phyloP scores from a whole-genome alignment of 2,113 vertebrate species.

The Progne subis region DNA sequence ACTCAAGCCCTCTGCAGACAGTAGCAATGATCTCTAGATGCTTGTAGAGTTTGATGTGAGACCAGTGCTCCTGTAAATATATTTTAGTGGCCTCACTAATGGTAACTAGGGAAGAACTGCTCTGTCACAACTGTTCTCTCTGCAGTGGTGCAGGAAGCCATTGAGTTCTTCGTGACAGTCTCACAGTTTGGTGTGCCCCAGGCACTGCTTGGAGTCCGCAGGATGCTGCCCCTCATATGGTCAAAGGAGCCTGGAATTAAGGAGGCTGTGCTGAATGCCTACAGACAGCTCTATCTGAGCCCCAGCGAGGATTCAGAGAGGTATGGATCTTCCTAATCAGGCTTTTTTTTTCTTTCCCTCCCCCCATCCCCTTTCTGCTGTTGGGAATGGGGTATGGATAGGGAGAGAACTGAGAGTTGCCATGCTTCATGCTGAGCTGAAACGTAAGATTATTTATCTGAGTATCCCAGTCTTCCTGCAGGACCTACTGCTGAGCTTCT shows the following conservation, averaged over 20 bases:
- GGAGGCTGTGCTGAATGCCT: slow-evolving; percentile 92
- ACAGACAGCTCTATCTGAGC: slow-evolving; percentile 87
- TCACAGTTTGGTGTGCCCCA: slow-evolving; percentile 89
- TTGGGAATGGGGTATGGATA: not conserved
- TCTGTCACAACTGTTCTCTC: not conserved
- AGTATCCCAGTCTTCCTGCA: not conserved
- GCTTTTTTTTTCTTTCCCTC: not conserved
- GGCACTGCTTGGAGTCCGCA: slow-evolving; percentile 87
- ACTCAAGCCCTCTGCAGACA: not conserved
- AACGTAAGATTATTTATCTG: not conserved
- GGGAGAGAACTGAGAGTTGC: not conserved
- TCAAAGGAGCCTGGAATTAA: slow-evolving; percentile 89
- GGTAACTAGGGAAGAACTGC: not conserved
- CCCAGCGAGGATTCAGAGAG: slow-evolving; percentile 82
- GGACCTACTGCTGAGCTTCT: not conserved
- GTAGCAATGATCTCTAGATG: not conserved
- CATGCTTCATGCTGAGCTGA: not conserved
- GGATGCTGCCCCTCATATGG: slow-evolving; percentile 94
- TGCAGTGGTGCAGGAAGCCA: slow-evolving; percentile 92
- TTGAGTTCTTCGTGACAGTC: slow-evolving; percentile 93
- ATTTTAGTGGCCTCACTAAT: not conserved
- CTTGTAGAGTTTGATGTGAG: not conserved
- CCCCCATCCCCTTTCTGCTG: not conserved
- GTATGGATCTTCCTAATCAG: slow-evolving; percentile 58
- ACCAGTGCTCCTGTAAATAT: not conserved